Percentiles rank a stretch among this genome's conserved stretches.
Conservation (phyloP, 2,797 vertebrate species). For the Sternotherus odoratus region DNA sequence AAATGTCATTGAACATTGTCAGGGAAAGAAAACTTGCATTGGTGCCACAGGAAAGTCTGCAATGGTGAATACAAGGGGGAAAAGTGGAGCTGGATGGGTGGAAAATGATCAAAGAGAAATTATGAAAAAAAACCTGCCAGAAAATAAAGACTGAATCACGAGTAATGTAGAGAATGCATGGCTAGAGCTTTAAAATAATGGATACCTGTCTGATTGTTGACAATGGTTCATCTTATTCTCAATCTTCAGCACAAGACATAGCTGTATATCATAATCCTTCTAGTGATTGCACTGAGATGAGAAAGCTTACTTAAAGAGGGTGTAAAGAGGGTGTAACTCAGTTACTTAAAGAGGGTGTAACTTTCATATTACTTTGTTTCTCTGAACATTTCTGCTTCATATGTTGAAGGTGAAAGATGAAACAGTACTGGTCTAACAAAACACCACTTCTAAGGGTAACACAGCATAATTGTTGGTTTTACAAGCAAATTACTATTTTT, state of each 20-base stretch:
- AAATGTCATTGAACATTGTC: not conserved
- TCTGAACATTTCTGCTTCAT: not conserved
- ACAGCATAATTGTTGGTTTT: not conserved
- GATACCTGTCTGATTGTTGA: not conserved
- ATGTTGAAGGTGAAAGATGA: not conserved
- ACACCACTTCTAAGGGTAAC: not conserved
- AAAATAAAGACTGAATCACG: not conserved
- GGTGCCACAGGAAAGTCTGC: not conserved
- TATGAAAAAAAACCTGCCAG: not conserved
- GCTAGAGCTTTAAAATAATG: not conserved
- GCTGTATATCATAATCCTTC: not conserved
- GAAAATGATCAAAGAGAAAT: not conserved
- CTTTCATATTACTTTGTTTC: not conserved
- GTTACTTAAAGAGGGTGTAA: not conserved
- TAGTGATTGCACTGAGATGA: not conserved
- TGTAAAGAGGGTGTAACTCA: not conserved
- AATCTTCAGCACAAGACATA: not conserved
- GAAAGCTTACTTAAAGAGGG: not conserved
- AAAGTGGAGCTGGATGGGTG: not conserved
- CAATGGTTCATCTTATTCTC: not conserved
- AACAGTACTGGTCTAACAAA: not conserved
- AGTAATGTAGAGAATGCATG: not conserved
- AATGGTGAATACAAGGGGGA: not conserved
- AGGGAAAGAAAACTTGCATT: not conserved
- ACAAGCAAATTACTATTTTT: not conserved